phyloP scores from a whole-genome alignment of 2,113 vertebrate species.

The Nipponia nippon region DNA sequence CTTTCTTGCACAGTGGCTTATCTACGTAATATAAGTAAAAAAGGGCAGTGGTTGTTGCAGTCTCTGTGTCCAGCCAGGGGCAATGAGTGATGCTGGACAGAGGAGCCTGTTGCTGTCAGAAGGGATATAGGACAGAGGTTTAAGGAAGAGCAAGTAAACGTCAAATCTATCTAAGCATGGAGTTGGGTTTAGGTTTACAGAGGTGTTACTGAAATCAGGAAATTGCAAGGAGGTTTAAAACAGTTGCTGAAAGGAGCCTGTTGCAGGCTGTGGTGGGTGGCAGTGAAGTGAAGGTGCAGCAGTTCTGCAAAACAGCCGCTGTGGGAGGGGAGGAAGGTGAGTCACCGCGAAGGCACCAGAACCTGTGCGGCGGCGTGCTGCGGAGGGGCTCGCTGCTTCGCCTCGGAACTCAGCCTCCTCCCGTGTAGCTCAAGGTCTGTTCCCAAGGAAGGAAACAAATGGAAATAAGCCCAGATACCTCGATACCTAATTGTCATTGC shows the following conservation, averaged over 20 bases:
- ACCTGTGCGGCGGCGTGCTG: not conserved
- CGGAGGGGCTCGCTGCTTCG: not conserved
- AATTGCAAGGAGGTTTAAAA: not conserved
- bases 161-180: fast-evolving
- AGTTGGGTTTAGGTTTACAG: not conserved
- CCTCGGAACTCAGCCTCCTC: not conserved
- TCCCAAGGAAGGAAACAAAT: not conserved
- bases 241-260: not conserved
- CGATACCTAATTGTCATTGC: fast-evolving
- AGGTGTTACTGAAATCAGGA: not conserved
- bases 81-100: not conserved
- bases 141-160: not conserved
- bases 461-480: not conserved
- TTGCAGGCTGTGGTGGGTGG: not conserved
- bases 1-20: not conserved
- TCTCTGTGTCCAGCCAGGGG: too few species aligned
- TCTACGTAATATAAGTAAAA: fast-evolving
- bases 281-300: not conserved
- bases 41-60: not conserved
- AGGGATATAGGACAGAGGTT: not conserved
- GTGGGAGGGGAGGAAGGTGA: not conserved
- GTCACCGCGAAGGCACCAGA: not conserved
- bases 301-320: not conserved
- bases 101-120: not conserved
- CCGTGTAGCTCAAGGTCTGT: fast-evolving